These are phyloP conservation scores for Parapristionchus giblindavisi DNA, from an alignment of 2,888 invertebrate species.

Conservation along the genomic window DNA sequence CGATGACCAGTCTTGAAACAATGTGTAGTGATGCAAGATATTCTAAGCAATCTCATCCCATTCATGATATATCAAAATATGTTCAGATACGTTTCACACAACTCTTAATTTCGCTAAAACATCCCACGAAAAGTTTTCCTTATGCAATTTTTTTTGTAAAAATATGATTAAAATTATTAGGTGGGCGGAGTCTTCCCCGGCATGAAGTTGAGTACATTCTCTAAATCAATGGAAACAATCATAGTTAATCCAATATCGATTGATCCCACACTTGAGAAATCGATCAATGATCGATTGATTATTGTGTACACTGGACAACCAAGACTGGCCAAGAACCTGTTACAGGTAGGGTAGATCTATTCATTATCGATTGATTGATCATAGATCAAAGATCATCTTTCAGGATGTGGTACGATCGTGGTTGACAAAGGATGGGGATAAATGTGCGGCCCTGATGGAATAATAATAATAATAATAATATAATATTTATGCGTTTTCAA, in stretches of 20 bases:
- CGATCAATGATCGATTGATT: constrained; percentile 71
- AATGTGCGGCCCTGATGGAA: constrained; percentile 13
- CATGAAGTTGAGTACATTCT: constrained; percentile 70
- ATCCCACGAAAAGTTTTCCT: too few relatives aligned
- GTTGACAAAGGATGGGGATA: constrained; percentile 25
- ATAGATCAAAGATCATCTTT: neutral
- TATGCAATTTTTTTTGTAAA: too few relatives aligned
- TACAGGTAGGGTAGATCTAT: constrained; percentile 70
- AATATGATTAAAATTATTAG: constrained; percentile 25
- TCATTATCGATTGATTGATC: neutral
- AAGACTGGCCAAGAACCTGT: constrained; percentile 74
- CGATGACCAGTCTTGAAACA: too few relatives aligned
- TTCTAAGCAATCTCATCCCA: too few relatives aligned
- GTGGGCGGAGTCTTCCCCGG: constrained; percentile 73
- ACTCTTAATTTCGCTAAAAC: too few relatives aligned
- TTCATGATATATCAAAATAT: neutral
- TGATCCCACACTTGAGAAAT: constrained; percentile 52
- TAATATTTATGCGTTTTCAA: too few relatives aligned
- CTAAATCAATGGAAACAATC: constrained; percentile 41
- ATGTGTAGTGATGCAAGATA: neutral
- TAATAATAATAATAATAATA: too few relatives aligned
- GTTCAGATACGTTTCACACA: neutral
- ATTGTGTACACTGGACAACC: constrained; percentile 75
- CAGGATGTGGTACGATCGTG: constrained; percentile 33
- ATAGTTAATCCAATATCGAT: neutral